Base-by-base conservation (phyloP, 2,797 vertebrate species). In the Cynopterus sphinx region DNA sequence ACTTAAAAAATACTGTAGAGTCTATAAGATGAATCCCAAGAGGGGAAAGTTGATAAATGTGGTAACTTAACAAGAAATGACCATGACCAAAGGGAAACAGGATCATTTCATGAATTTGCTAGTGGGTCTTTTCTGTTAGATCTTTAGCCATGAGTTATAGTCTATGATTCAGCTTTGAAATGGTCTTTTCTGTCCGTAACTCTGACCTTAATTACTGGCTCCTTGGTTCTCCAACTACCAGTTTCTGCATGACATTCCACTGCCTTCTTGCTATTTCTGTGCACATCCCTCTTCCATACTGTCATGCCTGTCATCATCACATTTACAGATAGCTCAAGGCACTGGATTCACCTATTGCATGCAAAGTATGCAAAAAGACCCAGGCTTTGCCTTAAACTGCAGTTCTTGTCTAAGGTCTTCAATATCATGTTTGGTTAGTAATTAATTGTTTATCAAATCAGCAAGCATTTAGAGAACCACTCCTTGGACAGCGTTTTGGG, bases 81-180 rank as follows among this genome's bases (percentile, higher is more conserved):
- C 28, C 21, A 39, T 0, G 21, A 92, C 67, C 55, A 65, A 65
- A 51, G n/a, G 87, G 26, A 94, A 91, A 70, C 15, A 59, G 33
- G 57, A 49, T 84, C 17, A 87, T 87, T 96, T 89, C 17, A 83
- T 51, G 22, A 86, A 92, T 82, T 46, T 86, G 5, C 24, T 86
- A 22, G 24, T 36, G 81, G 21, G 9, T 94, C 19, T 88, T 96
- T 87, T 51, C 83, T 91, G 24, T 71, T 84, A 46, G 9, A 43
- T 51, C 19, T 57, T 55, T 67, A 77, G 61, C 68, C 17, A 82
- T 46, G 17, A 86, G 39, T 74, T 49, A 73, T 16, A 90, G 68
- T n/a, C 75, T 89, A 61, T 79, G 39, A 71, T 74, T 95, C 68
- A 84, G 51, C 10, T 79, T 88, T 86, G 82, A 90, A 97, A 94